Conservation (phyloP, 2,888 invertebrate genomes). For the Crepidodera aurea region DNA sequence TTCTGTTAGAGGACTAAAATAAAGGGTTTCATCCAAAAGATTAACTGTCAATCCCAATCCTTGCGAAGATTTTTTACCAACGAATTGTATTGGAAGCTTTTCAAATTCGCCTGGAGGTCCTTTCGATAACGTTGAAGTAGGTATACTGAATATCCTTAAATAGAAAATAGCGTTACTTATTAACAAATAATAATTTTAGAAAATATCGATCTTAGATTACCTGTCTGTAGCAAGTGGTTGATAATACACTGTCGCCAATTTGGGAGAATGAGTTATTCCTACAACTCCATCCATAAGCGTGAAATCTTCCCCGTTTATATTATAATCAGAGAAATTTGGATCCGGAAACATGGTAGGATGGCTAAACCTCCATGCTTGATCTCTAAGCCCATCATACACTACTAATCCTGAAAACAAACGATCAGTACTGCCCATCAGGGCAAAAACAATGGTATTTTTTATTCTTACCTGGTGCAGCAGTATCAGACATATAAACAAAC, state of each 20-base stretch:
- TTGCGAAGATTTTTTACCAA: slow-evolving; percentile 86
- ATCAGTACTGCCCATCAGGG: not conserved
- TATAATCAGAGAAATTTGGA: slow-evolving; percentile 79
- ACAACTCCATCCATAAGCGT: slow-evolving; percentile 79
- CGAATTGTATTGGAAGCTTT: slow-evolving; percentile 76
- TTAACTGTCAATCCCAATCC: slow-evolving; percentile 79
- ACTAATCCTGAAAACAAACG: slow-evolving; percentile 60
- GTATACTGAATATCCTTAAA: slow-evolving; percentile 76
- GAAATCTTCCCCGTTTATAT: slow-evolving; percentile 73
- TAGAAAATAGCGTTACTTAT: not conserved
- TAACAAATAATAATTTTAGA: not conserved
- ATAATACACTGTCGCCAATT: slow-evolving; percentile 70
- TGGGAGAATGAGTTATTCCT: slow-evolving; percentile 74
- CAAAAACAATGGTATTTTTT: too few relatives aligned
- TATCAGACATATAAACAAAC: slow-evolving; percentile 82
- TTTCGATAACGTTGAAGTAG: slow-evolving; percentile 74
- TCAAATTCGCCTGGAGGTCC: slow-evolving; percentile 77
- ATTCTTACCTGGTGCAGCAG: slow-evolving; percentile 76
- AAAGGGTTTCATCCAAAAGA: slow-evolving; percentile 75
- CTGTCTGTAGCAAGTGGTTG: slow-evolving; percentile 79
- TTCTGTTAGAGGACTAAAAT: slow-evolving; percentile 81
- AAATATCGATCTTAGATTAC: slow-evolving; percentile 49
- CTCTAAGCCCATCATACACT: slow-evolving; percentile 74
- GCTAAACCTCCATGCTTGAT: slow-evolving; percentile 80
- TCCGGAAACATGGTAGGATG: slow-evolving; percentile 88